Evolutionary conservation across 2,797 vertebrate species (phyloP).

Genomic region (Champsocephalus gunnari): DNA sequence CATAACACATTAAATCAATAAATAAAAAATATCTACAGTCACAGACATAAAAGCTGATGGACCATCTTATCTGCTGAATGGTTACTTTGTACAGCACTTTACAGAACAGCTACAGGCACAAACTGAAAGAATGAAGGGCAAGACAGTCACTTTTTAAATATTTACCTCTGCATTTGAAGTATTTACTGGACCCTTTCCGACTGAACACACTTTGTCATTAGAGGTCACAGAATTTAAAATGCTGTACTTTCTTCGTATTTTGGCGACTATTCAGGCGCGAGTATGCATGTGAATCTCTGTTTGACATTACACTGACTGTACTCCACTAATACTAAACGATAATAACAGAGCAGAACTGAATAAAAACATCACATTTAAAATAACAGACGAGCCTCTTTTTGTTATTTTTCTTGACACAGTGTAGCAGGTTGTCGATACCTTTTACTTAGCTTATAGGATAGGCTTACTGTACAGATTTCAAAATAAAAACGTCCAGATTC

Average conservation of each 20-base stretch:
- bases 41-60: slow-evolving; percentile 80
- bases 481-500: slow-evolving; percentile 13
- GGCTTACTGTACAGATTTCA: slow-evolving; percentile 64
- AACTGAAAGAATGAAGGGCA: slow-evolving; percentile 74
- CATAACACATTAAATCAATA: slow-evolving; percentile 75
- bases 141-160: slow-evolving; percentile 39
- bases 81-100: slow-evolving; percentile 80
- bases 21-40: slow-evolving; percentile 74
- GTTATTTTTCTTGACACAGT: slow-evolving; percentile 72
- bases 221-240: slow-evolving; percentile 15
- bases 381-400: slow-evolving; percentile 56
- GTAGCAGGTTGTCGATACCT: slow-evolving; percentile 65
- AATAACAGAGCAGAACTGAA: slow-evolving; percentile 47
- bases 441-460: slow-evolving; percentile 60
- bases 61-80: slow-evolving; percentile 76
- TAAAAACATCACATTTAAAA: slow-evolving; percentile 67
- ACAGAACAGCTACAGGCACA: slow-evolving; percentile 85
- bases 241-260: neutral
- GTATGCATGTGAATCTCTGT: slow-evolving; percentile 32
- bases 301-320: slow-evolving; percentile 52
- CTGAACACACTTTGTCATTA: slow-evolving; percentile 4
- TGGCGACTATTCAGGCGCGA: slow-evolving; percentile 29
- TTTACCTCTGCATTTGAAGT: slow-evolving; percentile 27
- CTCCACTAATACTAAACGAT: slow-evolving; percentile 57
- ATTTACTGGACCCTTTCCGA: slow-evolving; percentile 31